Evolutionary conservation across 2,113 vertebrate species (phyloP).

Genomic region (Heterotilapia buettikoferi): DNA sequence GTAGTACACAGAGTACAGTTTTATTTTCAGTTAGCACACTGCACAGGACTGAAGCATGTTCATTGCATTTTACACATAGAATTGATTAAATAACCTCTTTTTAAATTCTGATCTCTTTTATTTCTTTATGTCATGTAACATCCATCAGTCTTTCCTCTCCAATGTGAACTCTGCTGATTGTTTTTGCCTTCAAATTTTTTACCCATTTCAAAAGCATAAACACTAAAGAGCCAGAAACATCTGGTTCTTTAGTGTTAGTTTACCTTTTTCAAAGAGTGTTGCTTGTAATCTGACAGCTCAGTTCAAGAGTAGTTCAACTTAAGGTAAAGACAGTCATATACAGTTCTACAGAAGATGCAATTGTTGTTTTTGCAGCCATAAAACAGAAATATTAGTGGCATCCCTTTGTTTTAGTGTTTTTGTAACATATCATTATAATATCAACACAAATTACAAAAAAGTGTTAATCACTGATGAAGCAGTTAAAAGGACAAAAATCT

Average conservation of each 20-base stretch:
- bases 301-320: background rate
- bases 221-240: background rate
- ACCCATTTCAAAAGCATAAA: background rate
- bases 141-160: background rate
- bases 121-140: background rate
- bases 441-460: background rate
- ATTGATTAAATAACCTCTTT: accelerated
- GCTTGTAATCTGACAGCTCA: background rate
- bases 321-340: background rate
- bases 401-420: background rate
- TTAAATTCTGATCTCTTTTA: background rate
- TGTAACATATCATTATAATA: background rate
- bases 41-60: background rate
- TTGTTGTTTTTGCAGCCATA: background rate
- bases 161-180: background rate
- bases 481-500: background rate
- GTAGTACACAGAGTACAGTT: background rate
- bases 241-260: background rate
- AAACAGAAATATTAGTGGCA: background rate
- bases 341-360: background rate
- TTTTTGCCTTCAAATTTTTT: background rate
- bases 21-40: background rate
- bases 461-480: background rate
- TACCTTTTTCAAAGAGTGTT: background rate
- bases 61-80: background rate